A percentile compares a stretch with the other conserved stretches of the same genome.
Evolutionary conservation across 2,113 vertebrate genomes (phyloP).

Genomic region (Pica pica): DNA sequence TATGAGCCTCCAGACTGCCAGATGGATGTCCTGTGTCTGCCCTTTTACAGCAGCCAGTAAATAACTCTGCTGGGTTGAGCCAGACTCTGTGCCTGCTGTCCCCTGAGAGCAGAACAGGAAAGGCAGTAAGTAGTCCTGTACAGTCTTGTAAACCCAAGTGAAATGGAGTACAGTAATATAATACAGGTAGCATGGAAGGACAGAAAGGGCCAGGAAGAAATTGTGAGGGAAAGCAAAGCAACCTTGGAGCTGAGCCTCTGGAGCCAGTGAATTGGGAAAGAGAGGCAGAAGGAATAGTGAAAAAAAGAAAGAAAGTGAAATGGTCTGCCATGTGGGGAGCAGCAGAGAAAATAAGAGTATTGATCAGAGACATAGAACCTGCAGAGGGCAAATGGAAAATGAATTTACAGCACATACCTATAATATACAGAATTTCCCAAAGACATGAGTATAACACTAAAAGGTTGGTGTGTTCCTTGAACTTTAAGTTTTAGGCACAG

Average conservation of each 20-base stretch:
- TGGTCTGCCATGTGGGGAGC: background rate
- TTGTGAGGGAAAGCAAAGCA: background rate
- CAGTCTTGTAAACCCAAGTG: background rate
- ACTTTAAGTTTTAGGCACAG: background rate
- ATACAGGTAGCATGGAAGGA: background rate
- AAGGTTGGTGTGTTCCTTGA: background rate
- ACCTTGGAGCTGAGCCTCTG: background rate
- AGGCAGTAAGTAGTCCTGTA: background rate
- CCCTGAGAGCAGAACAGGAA: background rate
- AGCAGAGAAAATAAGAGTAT: background rate
- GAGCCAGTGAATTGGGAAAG: background rate
- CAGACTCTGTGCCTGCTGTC: background rate
- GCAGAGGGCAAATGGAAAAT: background rate
- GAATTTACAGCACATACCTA: background rate
- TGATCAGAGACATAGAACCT: background rate
- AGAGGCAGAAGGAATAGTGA: background rate
- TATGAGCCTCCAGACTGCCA: background rate
- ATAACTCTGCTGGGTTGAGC: background rate
- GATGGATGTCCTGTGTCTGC: background rate
- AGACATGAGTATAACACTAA: background rate
- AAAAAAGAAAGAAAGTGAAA: background rate
- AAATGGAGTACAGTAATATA: background rate
- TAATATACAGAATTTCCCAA: background rate
- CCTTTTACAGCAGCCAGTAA: background rate
- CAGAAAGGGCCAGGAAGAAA: background rate